Evolutionary conservation across 2,113 vertebrate genomes (phyloP).

Genomic region (Pimephales promelas): DNA sequence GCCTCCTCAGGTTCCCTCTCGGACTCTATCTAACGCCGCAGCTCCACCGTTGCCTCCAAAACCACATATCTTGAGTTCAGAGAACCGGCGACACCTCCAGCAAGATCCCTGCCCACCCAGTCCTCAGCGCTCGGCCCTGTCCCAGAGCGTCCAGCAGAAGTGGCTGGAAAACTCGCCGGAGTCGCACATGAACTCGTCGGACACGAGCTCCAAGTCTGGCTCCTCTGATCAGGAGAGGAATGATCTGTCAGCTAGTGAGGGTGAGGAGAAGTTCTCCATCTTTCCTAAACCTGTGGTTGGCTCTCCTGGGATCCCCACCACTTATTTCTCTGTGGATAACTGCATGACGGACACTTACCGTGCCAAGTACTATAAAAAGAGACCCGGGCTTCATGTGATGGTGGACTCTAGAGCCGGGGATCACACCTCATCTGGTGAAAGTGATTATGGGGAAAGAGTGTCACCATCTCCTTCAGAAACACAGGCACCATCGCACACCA

Average conservation of each 20-base stretch:
- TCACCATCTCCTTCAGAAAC: constrained; percentile 61
- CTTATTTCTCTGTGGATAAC: constrained; percentile 93
- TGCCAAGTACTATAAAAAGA: constrained; percentile 89
- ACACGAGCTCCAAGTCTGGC: constrained; percentile 73
- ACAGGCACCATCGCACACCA: constrained; percentile 61
- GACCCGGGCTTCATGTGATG: constrained; percentile 74
- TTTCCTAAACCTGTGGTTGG: constrained; percentile 48
- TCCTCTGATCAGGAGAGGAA: constrained; percentile 75
- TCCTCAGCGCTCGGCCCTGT: not conserved
- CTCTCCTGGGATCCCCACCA: constrained; percentile 77
- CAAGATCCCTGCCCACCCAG: constrained; percentile 19
- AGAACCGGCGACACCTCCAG: constrained; percentile 19
- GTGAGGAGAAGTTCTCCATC: constrained; percentile 65
- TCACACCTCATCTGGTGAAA: constrained; percentile 73
- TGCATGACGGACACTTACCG: constrained; percentile 98
- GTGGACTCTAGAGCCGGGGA: constrained; percentile 72
- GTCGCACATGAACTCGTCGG: constrained; percentile 63
- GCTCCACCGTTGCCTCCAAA: constrained; percentile 82
- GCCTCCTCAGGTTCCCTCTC: not conserved
- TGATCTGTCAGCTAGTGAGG: constrained; percentile 73
- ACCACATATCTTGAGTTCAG: constrained; percentile 66
- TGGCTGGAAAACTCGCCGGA: constrained; percentile 70
- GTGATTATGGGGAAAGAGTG: constrained; percentile 68
- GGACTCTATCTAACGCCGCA: constrained; percentile 45
- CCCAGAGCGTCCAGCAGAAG: constrained; percentile 44